These are phyloP conservation scores for Turnix velox DNA, from an alignment of 2,113 vertebrate genomes.

Conservation along the genomic window DNA sequence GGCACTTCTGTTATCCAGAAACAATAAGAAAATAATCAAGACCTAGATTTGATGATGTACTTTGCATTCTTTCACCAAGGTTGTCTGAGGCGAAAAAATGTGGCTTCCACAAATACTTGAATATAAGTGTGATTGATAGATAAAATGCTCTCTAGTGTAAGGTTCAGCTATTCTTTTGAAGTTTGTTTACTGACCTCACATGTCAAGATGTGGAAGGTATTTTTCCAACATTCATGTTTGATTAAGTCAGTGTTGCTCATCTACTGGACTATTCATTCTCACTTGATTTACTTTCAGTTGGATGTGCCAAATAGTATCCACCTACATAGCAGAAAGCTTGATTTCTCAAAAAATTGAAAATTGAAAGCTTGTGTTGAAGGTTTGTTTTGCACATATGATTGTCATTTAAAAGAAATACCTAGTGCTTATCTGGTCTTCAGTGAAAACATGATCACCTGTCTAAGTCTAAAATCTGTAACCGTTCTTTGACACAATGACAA, in stretches of 20 bases:
- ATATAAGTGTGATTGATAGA: neutral
- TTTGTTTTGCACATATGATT: neutral
- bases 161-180: neutral
- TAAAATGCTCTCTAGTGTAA: neutral
- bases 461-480: neutral
- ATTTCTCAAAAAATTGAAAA: neutral
- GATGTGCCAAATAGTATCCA: neutral
- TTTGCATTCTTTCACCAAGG: neutral
- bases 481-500: neutral
- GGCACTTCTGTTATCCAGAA: neutral
- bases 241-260: constrained; percentile 1
- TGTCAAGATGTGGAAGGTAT: neutral
- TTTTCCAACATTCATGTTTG: constrained; percentile 25
- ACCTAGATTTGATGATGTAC: neutral
- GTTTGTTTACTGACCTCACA: neutral
- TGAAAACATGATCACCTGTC: neutral
- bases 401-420: neutral
- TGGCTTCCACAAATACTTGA: neutral
- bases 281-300: neutral
- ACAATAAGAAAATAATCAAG: neutral
- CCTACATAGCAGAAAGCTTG: neutral
- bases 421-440: neutral
- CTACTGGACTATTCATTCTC: neutral
- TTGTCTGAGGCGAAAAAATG: neutral
- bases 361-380: neutral